Conservation (phyloP, 2,113 vertebrate species). For the Casuarius casuarius region DNA sequence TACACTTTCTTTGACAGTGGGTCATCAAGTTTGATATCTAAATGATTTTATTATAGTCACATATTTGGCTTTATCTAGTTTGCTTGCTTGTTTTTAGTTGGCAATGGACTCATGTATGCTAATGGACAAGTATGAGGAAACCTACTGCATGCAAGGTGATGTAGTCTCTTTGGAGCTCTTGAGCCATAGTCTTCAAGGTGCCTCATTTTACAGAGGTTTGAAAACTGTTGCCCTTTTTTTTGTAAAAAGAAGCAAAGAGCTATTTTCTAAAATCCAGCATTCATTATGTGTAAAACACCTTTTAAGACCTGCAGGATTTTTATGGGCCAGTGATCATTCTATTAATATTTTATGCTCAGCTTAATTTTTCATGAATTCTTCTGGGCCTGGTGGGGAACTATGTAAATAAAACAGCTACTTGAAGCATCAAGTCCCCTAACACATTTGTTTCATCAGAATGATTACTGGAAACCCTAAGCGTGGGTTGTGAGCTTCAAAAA, state of each 20-base stretch:
- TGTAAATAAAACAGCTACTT: conserved; percentile 32
- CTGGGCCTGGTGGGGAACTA: neutral
- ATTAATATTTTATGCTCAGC: conserved; percentile 57
- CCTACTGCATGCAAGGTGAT: neutral
- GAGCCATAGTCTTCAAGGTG: neutral
- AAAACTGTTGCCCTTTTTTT: neutral
- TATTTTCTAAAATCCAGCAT: neutral
- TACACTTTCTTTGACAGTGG: neutral
- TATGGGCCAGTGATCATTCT: neutral
- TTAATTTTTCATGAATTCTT: conserved; percentile 66
- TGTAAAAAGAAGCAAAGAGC: neutral
- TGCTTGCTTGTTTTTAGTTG: neutral
- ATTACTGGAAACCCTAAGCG: neutral
- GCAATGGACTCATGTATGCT: neutral
- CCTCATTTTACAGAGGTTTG: neutral
- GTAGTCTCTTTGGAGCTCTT: neutral
- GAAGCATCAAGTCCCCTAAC: neutral
- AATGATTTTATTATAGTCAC: neutral
- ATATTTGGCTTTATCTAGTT: neutral
- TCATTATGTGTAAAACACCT: neutral
- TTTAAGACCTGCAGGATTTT: neutral
- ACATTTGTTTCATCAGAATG: neutral
- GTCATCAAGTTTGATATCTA: neutral
- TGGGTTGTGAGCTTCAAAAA: neutral
- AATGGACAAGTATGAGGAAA: neutral